Evolutionary conservation across 2,797 vertebrate genomes (phyloP), one percentile per base, ranked within the genome.

Genomic region (Galago senegalensis): DNA sequence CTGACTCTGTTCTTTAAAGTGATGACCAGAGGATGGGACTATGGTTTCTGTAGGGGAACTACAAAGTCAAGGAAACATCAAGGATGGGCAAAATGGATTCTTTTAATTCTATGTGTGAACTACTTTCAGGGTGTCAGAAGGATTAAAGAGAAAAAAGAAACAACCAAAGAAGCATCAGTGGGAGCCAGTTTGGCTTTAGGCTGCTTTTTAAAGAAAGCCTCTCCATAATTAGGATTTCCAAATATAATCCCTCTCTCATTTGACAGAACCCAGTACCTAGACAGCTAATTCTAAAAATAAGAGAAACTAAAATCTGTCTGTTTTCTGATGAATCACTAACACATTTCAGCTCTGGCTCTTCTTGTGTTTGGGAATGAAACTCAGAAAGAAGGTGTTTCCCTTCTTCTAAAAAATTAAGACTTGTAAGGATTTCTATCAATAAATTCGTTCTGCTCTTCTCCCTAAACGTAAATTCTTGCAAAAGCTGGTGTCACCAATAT

Each of bases 211-310:
- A 97, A 97, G 87, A 81, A 92, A 96, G 92, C 93, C 73, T 97
- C 97, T 96, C 98, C 95, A 90, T 97, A 96, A 67, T 92, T 92
- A 95, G 96, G 95, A 95, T 77, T 75, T 97, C 97, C 76, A 69
- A 98, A 96, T 94, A 97, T 96, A 97, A 97, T 84, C 89, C 37
- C 84, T 75, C 94, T 97, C 95, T 89, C 91, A 8, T 89, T 73
- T 70, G 23, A 81, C 86, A 91, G 94, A 90, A 43, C 80, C 76
- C 90, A 80, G 95, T 96, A 96, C 97, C 97, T 97, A 97, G 97
- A 98, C 97, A 98, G 95, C 97, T 40, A 11, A 86, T 94, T 90
- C 95, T 72, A 93, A 97, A 98, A 98, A 97, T 96, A 98, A 95
- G 96, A 88, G 84, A 93, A 94, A 98, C 65, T 94, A 75, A 92